Percentiles rank a stretch among this genome's conserved stretches.
These are phyloP conservation scores for Zaprionus capensis DNA, from an alignment of 1,140 invertebrate species.

Conservation along the genomic window DNA sequence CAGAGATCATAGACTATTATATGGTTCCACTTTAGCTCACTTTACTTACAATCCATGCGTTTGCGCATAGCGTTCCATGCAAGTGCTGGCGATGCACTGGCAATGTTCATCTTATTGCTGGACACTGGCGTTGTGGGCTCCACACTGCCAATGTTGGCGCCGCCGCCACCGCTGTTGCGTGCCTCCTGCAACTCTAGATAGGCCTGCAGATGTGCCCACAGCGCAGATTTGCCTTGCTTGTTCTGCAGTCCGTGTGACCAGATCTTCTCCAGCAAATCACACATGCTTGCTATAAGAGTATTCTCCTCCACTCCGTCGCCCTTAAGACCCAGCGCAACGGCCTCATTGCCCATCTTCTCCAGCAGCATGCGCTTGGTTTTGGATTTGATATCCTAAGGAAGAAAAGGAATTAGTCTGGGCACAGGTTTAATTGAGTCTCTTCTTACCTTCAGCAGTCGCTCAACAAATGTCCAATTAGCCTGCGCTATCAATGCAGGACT, in stretches of 20 bases:
- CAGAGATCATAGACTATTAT: neutral
- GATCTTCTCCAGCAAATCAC: conserved; percentile 98
- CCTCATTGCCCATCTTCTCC: conserved; percentile 98
- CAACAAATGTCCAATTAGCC: conserved; percentile 99
- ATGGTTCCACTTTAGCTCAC: neutral
- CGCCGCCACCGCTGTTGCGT: conserved; percentile 74
- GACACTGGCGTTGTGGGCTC: conserved; percentile 85
- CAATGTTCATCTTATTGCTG: conserved; percentile 64
- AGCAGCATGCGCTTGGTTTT: conserved; percentile 99
- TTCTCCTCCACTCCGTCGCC: conserved; percentile 96
- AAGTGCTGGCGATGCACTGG: conserved; percentile 88
- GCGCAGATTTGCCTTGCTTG: conserved; percentile 97
- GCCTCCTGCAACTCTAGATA: conserved; percentile 95
- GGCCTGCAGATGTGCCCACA: conserved; percentile 96
- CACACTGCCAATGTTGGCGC: conserved; percentile 85
- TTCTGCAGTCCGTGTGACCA: conserved; percentile 98
- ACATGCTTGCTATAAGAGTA: conserved; percentile 97
- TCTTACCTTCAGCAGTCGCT: conserved; percentile 95
- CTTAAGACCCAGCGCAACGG: conserved; percentile 88
- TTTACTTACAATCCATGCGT: conserved; percentile 93
- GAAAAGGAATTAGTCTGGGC: neutral
- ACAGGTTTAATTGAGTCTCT: neutral
- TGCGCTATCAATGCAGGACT: conserved; percentile 93
- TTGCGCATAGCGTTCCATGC: conserved; percentile 96
- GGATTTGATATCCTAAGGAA: conserved; percentile 91